These are phyloP conservation scores for Lamellibrachia columna DNA, from an alignment of 2,888 invertebrate genomes.

Conservation along the genomic window DNA sequence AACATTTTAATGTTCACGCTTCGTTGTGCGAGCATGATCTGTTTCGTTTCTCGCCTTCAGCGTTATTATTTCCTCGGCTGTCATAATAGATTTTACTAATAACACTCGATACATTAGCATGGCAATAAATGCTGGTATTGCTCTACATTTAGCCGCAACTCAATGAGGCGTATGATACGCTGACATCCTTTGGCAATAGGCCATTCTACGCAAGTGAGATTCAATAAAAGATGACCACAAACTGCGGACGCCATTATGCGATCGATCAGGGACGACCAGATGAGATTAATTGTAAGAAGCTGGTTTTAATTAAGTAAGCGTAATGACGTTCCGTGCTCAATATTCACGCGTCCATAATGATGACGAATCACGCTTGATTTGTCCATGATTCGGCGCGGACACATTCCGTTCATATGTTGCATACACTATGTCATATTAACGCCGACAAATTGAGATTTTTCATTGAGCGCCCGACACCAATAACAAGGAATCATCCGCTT, in stretches of 20 bases:
- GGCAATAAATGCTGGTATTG: background rate
- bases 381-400: background rate
- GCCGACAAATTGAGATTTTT: constrained; percentile 13
- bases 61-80: constrained; percentile 6
- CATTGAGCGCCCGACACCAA: background rate
- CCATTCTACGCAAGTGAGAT: background rate
- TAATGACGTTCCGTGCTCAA: background rate
- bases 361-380: background rate
- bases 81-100: constrained; percentile 10
- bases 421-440: background rate
- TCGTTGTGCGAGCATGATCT: background rate
- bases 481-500: background rate
- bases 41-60: background rate
- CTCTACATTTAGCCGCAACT: background rate
- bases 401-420: background rate
- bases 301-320: constrained; percentile 12
- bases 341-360: background rate
- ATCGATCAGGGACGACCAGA: background rate
- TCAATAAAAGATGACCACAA: background rate
- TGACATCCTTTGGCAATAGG: background rate
- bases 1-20: background rate
- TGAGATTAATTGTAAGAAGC: background rate
- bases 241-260: background rate
- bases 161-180: background rate
- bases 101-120: background rate